Base-by-base conservation (phyloP, 2,113 vertebrate genomes). In the Eidolon helvum region DNA sequence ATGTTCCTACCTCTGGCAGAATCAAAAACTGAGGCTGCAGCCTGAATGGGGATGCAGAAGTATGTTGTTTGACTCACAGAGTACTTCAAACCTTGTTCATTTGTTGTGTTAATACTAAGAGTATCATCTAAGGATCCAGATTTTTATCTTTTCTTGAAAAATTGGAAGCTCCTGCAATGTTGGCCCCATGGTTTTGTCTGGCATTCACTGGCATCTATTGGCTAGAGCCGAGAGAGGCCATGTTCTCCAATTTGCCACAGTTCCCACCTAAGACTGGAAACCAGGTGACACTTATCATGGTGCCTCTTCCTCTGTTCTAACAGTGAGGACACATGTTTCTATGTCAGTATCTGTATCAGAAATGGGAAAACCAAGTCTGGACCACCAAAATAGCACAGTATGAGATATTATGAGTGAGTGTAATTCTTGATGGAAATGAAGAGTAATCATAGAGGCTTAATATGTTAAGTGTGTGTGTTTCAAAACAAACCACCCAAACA, bases 111-210 rank as follows among this genome's bases (percentile, higher is more conserved):
- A 63, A 66, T 33, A 50, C 28, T 63, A 69, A 65, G n/a, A 66
- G 61, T 50, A 71, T 86, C 4, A 1, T 63, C 16, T 22, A 28
- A 38, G 10, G 38, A 33, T 45, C 33, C 1, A 12, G 59, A 24
- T 69, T 57, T 87, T 71, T 45, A 19, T n/a, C 15, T 53, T 91
- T 61, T 86, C 59, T 83, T 50, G 26, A 50, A 69, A 88, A n/a
- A 7, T 4, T 26, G 5, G 33, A 28, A 75, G 61, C 5, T 38
- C 21, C 53, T 11, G 18, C 2, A 26, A 10, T 0, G 2, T 9
- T 6, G 1, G 55, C 3, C 33, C 43, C 24, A 4, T 3, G 4
- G 33, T 40, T 90, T 50, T 38, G n/a, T 1, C 0, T 0, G 7
- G 35, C 2, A 28, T 38, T 24, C 7, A 24, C 40, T n/a, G 22